Base-by-base conservation (phyloP, 2,797 vertebrate genomes). In the Semotilus atromaculatus region DNA sequence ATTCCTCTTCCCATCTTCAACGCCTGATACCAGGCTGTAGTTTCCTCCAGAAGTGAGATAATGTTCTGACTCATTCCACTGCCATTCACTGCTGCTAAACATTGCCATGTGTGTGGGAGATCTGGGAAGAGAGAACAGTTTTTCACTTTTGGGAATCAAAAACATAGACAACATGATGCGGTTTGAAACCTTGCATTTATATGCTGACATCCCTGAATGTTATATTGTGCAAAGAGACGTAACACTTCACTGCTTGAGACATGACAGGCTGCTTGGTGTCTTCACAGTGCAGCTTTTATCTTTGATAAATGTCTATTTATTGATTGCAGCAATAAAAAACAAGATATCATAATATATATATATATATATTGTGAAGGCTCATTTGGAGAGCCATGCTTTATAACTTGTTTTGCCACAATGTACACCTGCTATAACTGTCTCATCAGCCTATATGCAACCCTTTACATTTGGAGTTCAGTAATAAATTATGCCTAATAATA, bases 41-140 rank as follows among this genome's bases (percentile, higher is more conserved):
- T 95, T 95, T 67, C 84, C 85, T 66, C 91, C 89, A 34, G 91
- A 91, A 77, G 93, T 95, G 36, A 91, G 87, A 31, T 91, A 5
- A 36, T 62, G 83, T 8, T 91, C 89, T 0, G 96, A 96, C 79
- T 91, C 79, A 14, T 98, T 98, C 92, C 94, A 93, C 88, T 93
- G 90, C 84, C 34, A 90, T 89, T 94, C 94, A 34, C 90, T 51
- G 80, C 91, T 95, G 86, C 91, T 94, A 87, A 97, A 93, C 92
- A 94, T 92, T 5, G 93, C 94, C 97, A 98, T 97, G 88, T 89
- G 85, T 83, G 88, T 14, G 26, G 74, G 75, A 91, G 77, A 89
- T 36, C 86, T 89, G 48, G n/a, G 45, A 23, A 87, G 70, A 64
- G 72, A 64, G 34, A 66, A 68, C 3, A 86, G 13, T 7, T 26